These are phyloP conservation scores for Zosterops lateralis DNA, from an alignment of 2,113 vertebrate genomes.

Conservation along the genomic window DNA sequence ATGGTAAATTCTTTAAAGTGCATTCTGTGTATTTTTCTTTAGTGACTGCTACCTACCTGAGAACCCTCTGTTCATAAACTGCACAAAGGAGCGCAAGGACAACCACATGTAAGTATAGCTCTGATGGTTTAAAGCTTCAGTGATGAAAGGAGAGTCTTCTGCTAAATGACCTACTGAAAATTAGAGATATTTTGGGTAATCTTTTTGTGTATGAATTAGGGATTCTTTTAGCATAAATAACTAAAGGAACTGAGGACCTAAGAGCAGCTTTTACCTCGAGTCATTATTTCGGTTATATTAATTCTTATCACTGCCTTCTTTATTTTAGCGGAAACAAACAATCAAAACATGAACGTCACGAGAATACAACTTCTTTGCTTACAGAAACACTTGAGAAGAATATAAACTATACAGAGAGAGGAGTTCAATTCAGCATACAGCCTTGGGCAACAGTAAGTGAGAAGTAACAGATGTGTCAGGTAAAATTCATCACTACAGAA, in stretches of 20 bases:
- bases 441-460: constrained; percentile 71
- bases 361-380: constrained; percentile 33
- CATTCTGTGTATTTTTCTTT: neutral
- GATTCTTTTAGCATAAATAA: neutral
- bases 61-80: constrained; percentile 78
- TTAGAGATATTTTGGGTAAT: neutral
- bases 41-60: constrained; percentile 75
- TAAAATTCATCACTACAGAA: neutral
- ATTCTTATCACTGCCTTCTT: neutral
- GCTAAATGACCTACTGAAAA: neutral
- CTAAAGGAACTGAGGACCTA: neutral
- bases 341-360: constrained; percentile 20
- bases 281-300: neutral
- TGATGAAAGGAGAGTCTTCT: neutral
- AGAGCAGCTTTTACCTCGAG: neutral
- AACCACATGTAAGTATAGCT: constrained; percentile 49
- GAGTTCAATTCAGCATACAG: constrained; percentile 68
- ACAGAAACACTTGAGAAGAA: constrained; percentile 21
- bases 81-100: constrained; percentile 25
- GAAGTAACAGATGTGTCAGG: neutral
- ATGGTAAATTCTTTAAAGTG: neutral
- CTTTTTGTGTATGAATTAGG: neutral
- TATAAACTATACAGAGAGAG: constrained; percentile 68
- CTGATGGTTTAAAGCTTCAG: neutral
- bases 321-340: constrained; percentile 34